Percentiles rank a stretch among this genome's conserved stretches.
Conservation (phyloP, 2,113 vertebrate species). For the Elaphurus davidianus region DNA sequence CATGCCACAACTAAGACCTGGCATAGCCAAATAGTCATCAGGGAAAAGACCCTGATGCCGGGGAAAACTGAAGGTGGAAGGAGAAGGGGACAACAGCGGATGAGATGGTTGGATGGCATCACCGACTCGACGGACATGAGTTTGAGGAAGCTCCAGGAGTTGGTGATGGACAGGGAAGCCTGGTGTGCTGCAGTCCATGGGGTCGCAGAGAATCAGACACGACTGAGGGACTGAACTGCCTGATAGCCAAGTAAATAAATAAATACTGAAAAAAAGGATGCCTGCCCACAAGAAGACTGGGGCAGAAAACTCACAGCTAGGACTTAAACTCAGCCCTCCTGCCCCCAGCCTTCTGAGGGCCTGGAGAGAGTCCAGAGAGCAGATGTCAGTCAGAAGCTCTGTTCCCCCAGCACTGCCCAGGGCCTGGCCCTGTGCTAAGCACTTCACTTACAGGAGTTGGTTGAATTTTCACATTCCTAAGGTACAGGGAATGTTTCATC, state of each 20-base stretch:
- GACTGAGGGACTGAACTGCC: background rate
- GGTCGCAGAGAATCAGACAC: background rate
- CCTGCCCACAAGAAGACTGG: background rate
- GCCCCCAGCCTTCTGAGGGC: too few species aligned
- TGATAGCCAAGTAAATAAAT: background rate
- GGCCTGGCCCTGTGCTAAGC: background rate
- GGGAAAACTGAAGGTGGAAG: background rate
- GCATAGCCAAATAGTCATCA: background rate
- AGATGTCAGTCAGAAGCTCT: too few species aligned
- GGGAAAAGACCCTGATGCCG: background rate
- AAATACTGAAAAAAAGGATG: background rate
- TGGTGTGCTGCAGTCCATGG: background rate
- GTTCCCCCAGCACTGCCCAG: fast-evolving
- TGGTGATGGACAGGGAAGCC: background rate
- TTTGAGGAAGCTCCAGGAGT: background rate
- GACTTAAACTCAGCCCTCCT: background rate
- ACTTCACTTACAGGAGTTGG: too few species aligned
- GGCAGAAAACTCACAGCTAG: background rate
- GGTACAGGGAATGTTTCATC: background rate
- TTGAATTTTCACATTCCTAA: background rate
- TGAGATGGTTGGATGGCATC: background rate
- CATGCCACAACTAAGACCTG: background rate
- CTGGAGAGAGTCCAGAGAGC: background rate
- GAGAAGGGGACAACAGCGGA: background rate
- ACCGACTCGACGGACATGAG: background rate